Base-by-base conservation (phyloP, 2,888 invertebrate genomes). In the Pherbina coryleti region DNA sequence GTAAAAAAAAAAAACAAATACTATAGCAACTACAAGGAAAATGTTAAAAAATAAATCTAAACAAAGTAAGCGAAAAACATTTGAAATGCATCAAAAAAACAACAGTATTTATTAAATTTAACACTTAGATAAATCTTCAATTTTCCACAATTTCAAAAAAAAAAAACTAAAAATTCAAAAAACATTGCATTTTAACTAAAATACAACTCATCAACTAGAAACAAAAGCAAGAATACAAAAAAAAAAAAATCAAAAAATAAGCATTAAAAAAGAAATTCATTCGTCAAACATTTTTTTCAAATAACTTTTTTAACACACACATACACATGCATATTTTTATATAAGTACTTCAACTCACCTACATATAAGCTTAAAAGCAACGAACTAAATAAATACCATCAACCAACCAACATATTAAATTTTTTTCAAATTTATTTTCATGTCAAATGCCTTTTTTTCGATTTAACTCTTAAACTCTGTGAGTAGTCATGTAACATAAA, bases 1-100 rank as follows among this genome's bases (percentile, higher is more conserved):
- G 28, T 28, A 7, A 19, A 9, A 62, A 44, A 60, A 9, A n/a
- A 64, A 78, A 80, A 25, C 17, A 55, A 77, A 73, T 71, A 62
- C 66, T 67, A 71, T 75, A 73, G 4, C 9, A 25, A 70, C 75
- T 8, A 66, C 70, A 70, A 66, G 69, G 66, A 71, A 69, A 72
- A 74, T 77, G 76, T 44, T 51, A 77, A 74, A 76, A 73, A 78
- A 55, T 31, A 66, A 66, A 25, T 77, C 57, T 37, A 78, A 79
- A 78, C 44, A 69, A 66, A 74, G 76, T 80, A 80, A 77, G 51
- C 78, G 75, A 67, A 78, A 79, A 72, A 72, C 77, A 84, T 83
- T 84, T 85, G 80, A 80, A 83, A 81, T 82, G 81, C 79, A 66
- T 19, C 44, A 51, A 25, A 69, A 22, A 14, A 25, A 69, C 11